phyloP scores from a whole-genome alignment of 1,140 invertebrate genomes.

The Pseudomyrmex dendroicus region DNA sequence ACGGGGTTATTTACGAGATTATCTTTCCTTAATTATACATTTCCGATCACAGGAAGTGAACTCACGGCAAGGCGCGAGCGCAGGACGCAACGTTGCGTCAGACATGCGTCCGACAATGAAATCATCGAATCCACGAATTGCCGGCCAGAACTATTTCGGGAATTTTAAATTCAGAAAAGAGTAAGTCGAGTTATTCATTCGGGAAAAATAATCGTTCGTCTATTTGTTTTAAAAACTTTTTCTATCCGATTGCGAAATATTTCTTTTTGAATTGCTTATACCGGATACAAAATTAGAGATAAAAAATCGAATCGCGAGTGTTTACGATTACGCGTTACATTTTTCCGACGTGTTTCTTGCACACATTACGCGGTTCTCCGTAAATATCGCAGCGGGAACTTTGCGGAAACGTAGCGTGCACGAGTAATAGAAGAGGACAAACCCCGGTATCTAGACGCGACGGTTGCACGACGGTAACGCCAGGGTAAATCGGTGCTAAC shows the following conservation, averaged over 20 bases:
- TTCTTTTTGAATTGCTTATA: too few species aligned
- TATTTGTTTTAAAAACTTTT: not conserved
- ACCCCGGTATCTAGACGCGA: conserved; percentile 32
- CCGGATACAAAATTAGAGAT: not conserved
- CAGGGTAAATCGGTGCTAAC: conserved; percentile 73
- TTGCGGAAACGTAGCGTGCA: conserved; percentile 17
- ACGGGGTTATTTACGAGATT: conserved; percentile 77
- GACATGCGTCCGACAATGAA: not conserved
- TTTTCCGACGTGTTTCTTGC: too few species aligned
- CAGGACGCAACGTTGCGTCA: not conserved
- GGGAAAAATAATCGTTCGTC: not conserved
- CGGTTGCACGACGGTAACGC: not conserved
- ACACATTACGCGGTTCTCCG: not conserved
- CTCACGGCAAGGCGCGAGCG: conserved; percentile 54
- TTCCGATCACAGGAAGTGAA: conserved; percentile 77
- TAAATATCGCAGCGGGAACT: not conserved
- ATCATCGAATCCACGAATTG: not conserved
- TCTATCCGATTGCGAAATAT: too few species aligned
- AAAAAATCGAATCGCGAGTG: not conserved
- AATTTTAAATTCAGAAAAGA: not conserved
- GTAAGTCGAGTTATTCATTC: not conserved
- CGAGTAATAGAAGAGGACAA: not conserved
- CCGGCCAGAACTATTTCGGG: not conserved
- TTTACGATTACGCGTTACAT: not conserved
- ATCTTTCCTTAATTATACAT: conserved; percentile 79